Evolutionary conservation across 2,888 invertebrate genomes (phyloP).

Genomic region (Lasioglossum leucozonium): DNA sequence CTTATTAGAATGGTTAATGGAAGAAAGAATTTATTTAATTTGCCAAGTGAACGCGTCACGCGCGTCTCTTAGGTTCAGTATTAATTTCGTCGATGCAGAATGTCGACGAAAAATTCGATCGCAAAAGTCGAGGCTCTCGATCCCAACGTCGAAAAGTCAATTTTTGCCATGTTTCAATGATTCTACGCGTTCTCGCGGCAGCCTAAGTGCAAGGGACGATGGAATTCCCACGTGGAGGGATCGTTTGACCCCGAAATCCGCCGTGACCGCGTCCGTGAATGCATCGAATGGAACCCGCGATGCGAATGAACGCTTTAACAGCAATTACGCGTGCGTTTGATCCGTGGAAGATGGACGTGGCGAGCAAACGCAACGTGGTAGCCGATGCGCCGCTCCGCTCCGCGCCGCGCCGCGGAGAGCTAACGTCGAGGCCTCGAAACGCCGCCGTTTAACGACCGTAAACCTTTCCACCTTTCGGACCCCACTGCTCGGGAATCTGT

Average conservation of each 20-base stretch:
- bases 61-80: too few relatives aligned
- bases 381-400: too few relatives aligned
- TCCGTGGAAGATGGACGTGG: constrained; percentile 56
- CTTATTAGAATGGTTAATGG: too few relatives aligned
- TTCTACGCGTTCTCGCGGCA: neutral
- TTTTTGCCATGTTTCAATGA: neutral
- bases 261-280: constrained; percentile 51
- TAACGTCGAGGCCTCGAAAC: constrained; percentile 36
- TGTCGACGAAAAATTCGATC: too few relatives aligned
- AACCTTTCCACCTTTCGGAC: constrained; percentile 48
- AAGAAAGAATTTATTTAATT: too few relatives aligned
- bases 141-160: neutral
- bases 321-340: constrained; percentile 59
- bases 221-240: constrained; percentile 40
- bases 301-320: constrained; percentile 57
- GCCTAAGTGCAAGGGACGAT: constrained; percentile 3
- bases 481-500: constrained; percentile 24
- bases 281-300: constrained; percentile 49
- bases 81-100: neutral
- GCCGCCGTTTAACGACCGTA: constrained; percentile 63
- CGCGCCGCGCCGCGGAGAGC: neutral
- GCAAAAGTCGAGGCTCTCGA: too few relatives aligned
- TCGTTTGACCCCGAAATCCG: constrained; percentile 42
- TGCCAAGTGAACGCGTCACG: too few relatives aligned
- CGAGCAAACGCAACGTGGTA: constrained; percentile 21